A percentile compares a stretch with the other conserved stretches of the same genome.
These are phyloP conservation scores for Aplocera efformata DNA, from an alignment of 2,888 invertebrate species.

Conservation along the genomic window DNA sequence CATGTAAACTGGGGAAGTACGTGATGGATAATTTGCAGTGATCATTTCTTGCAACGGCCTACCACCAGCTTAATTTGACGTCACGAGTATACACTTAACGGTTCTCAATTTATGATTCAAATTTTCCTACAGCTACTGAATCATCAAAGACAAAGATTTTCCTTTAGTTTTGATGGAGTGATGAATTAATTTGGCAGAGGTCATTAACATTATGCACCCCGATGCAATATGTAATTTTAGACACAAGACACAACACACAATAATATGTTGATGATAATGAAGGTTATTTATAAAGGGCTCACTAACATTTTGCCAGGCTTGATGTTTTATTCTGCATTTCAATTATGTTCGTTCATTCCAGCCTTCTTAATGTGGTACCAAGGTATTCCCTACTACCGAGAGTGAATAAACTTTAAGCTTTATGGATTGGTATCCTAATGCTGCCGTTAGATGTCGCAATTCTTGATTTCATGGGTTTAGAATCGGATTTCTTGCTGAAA, in stretches of 20 bases:
- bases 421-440: too few relatives aligned
- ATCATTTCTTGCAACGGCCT: slow-evolving; percentile 43
- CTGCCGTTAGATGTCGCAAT: too few relatives aligned
- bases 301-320: too few relatives aligned
- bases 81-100: slow-evolving; percentile 37
- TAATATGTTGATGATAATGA: not conserved
- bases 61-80: slow-evolving; percentile 50
- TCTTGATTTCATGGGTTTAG: too few relatives aligned
- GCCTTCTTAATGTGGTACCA: too few relatives aligned
- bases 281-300: too few relatives aligned
- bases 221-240: slow-evolving; percentile 5
- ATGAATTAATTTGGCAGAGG: slow-evolving; percentile 10
- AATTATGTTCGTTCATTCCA: too few relatives aligned
- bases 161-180: slow-evolving; percentile 5
- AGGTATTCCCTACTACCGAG: too few relatives aligned
- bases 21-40: slow-evolving; percentile 46
- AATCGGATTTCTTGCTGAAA: too few relatives aligned
- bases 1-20: slow-evolving; percentile 63
- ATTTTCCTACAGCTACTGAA: slow-evolving; percentile 35
- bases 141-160: slow-evolving; percentile 29
- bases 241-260: not conserved
- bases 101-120: slow-evolving; percentile 27
- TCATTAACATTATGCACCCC: slow-evolving; percentile 10
- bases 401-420: too few relatives aligned
- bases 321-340: too few relatives aligned